Base-by-base conservation (phyloP, 2,888 invertebrate species). In the Ryuthela nishihirai region DNA sequence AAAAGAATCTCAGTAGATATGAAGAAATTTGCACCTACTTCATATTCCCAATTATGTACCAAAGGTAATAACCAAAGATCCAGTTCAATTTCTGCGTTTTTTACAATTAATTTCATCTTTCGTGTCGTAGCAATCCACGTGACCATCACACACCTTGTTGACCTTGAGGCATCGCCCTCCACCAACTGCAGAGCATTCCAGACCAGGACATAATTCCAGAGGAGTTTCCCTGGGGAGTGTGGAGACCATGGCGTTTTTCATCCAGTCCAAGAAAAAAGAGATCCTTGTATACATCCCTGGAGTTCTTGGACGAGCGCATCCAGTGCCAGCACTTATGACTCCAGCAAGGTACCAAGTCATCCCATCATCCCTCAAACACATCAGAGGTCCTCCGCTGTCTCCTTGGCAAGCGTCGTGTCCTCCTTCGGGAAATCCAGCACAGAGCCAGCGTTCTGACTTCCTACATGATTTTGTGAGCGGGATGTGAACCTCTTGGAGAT, bases 271-370 rank as follows among this genome's bases (percentile, higher is more conserved):
- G 26, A 42, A 64, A 25, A 61, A 45, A 1, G 40, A 36, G 2
- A 64, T 56, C 15, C 54, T 46, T 3, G 60, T 56, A 17, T 61
- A 64, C 49, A 64, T 61, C 0, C 64, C 64, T 2, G 64, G 64
- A 6, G 56, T 56, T 4, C 49, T 24, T 1, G 55, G 52, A 18
- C 56, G 44, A 1, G 56, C 64, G 26, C 64, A 64, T 1, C 61
- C 60, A 3, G 34, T 44, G 0, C 64, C 64, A 3, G 40, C 60
- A 39, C 60, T 61, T 18, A 64, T 50, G 10, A 64, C 49, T 12
- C 64, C 64, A 21, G 54, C 54, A 25, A 60, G 49, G 46, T 60
- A 52, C 60, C 60, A 60, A 1, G 53, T 48, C 4, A 59, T 20
- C 1, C 54, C 54, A 34, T 49, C 46, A 15, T 43, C 34, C 1